phyloP scores from a whole-genome alignment of 2,113 vertebrate species.

The Equus quagga region DNA sequence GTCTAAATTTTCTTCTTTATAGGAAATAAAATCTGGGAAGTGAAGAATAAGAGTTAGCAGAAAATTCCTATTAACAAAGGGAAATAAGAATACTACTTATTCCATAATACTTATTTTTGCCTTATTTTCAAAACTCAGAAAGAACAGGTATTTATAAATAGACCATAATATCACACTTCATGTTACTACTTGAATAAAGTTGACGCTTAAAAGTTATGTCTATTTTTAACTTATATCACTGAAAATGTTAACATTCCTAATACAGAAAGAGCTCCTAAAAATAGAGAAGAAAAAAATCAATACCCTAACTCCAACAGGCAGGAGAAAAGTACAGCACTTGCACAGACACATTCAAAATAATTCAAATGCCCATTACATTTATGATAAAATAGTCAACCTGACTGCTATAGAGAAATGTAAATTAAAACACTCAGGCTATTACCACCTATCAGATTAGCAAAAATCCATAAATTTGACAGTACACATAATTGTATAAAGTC shows the following conservation, averaged over 20 bases:
- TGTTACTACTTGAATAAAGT: background rate
- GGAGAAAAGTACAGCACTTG: background rate
- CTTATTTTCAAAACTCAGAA: background rate
- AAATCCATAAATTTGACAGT: background rate
- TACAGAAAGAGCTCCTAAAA: background rate
- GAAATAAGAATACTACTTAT: background rate
- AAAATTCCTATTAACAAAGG: background rate
- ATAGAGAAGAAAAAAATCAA: background rate
- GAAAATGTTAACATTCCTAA: background rate
- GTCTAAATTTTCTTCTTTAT: background rate
- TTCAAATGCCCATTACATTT: background rate
- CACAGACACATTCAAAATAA: background rate
- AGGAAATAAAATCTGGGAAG: constrained; percentile 1
- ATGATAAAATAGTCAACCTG: background rate
- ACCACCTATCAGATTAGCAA: background rate
- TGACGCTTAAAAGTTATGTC: background rate
- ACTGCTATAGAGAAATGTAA: background rate
- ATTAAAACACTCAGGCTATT: background rate
- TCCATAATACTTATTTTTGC: background rate
- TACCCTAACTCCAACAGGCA: background rate
- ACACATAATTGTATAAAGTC: background rate
- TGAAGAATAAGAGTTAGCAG: background rate
- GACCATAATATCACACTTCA: background rate
- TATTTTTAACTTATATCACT: background rate
- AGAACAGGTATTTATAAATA: background rate